phyloP scores from a whole-genome alignment of 2,888 invertebrate genomes.

The Drosophila basisetae region DNA sequence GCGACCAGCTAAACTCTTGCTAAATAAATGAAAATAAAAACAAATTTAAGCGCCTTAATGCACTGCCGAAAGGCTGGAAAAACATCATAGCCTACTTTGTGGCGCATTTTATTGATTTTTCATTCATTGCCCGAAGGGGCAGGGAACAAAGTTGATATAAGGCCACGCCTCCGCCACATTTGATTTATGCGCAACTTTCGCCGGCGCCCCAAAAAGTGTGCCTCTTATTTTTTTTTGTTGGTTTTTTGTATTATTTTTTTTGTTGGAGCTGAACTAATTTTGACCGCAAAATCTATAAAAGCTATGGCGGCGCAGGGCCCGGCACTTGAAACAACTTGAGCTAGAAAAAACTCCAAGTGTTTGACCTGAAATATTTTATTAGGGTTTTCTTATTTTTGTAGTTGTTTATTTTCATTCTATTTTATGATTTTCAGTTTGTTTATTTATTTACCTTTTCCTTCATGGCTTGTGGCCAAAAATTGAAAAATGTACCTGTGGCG shows the following conservation, averaged over 20 bases:
- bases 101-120: conserved; percentile 55
- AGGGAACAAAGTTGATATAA: background rate
- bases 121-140: conserved; percentile 10
- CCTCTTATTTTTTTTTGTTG: conserved; percentile 18
- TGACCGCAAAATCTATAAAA: conserved; percentile 62
- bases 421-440: conserved; percentile 34
- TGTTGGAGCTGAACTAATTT: conserved; percentile 45
- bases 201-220: conserved; percentile 36
- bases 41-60: conserved; percentile 34
- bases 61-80: conserved; percentile 16
- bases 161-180: conserved; percentile 43
- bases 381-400: conserved; percentile 5
- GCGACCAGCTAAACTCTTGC: conserved; percentile 18
- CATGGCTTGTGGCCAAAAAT: conserved; percentile 16
- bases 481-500: conserved; percentile 25
- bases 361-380: conserved; percentile 61
- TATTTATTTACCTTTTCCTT: conserved; percentile 43
- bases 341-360: conserved; percentile 46
- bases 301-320: conserved; percentile 12
- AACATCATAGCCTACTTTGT: conserved; percentile 35
- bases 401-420: conserved; percentile 31
- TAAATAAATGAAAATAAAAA: conserved; percentile 17
- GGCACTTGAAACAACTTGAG: conserved; percentile 24
- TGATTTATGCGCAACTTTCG: conserved; percentile 66
- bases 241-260: conserved; percentile 4